Percentiles rank a stretch among this genome's conserved stretches.
Conservation (phyloP, 1,140 invertebrate genomes). For the Diplogasteroides magnus region DNA sequence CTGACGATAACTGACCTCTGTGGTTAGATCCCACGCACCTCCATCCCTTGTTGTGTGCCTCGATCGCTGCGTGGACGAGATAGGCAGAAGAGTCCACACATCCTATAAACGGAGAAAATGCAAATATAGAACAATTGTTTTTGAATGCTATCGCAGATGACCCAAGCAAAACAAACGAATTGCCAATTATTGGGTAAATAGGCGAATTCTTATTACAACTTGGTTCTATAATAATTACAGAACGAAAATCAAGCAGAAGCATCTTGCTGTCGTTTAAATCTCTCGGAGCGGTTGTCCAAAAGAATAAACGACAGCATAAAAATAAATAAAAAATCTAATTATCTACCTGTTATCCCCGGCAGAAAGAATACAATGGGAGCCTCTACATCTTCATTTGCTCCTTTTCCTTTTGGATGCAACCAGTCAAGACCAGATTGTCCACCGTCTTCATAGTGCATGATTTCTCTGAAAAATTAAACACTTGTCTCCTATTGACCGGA, state of each 20-base stretch:
- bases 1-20: no score
- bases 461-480: constrained; percentile 34
- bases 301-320: no score
- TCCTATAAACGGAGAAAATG: constrained; percentile 16
- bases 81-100: constrained; percentile 30
- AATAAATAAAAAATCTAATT: not conserved
- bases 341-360: constrained; percentile 39
- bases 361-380: constrained; percentile 33
- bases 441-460: constrained; percentile 29
- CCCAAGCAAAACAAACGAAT: no score
- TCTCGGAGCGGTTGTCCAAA: no score
- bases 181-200: not conserved
- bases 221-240: no score
- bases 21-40: constrained; percentile 29
- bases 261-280: no score
- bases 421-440: constrained; percentile 30
- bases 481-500: no score
- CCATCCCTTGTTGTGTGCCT: constrained; percentile 26
- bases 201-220: not conserved
- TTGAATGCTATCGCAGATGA: no score
- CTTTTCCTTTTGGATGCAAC: constrained; percentile 16
- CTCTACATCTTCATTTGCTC: constrained; percentile 5
- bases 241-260: no score
- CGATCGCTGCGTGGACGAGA: constrained; percentile 28
- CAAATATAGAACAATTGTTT: no score